Percentiles rank a stretch among this genome's conserved stretches.
Evolutionary conservation across 2,888 invertebrate genomes (phyloP).

Genomic region (Pristionchus fissidentatus): DNA sequence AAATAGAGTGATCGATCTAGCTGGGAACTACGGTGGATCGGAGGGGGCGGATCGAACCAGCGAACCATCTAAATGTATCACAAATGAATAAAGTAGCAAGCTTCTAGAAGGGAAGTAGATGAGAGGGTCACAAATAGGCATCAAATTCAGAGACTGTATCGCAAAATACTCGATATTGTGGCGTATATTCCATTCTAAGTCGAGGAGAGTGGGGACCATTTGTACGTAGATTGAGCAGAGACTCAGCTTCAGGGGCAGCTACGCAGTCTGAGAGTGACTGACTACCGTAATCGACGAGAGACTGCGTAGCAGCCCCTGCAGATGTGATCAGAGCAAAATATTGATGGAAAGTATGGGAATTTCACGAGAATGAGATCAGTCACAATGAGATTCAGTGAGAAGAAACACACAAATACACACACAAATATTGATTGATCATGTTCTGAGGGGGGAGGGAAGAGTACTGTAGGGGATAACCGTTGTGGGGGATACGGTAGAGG

Average conservation of each 20-base stretch:
- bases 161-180: slow-evolving; percentile 35
- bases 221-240: slow-evolving; percentile 45
- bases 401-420: slow-evolving; percentile 5
- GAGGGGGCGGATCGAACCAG: slow-evolving; percentile 6
- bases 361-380: slow-evolving; percentile 28
- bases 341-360: background rate
- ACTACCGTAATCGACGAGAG: background rate
- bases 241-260: slow-evolving; percentile 32
- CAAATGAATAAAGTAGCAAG: background rate
- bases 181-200: slow-evolving; percentile 14
- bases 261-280: slow-evolving; percentile 28
- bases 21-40: slow-evolving; percentile 7
- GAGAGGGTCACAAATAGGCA: slow-evolving; percentile 1
- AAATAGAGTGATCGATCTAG: background rate
- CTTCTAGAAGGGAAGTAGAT: background rate
- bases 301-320: slow-evolving; percentile 48
- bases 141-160: background rate
- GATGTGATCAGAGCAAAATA: slow-evolving; percentile 24
- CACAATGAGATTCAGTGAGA: background rate
- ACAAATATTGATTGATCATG: slow-evolving; percentile 31
- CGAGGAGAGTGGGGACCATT: background rate
- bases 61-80: background rate
- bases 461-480: background rate
- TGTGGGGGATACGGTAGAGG: background rate
- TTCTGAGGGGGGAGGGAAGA: background rate